phyloP scores from a whole-genome alignment of 2,888 invertebrate species.

The Heliconius hortense region DNA sequence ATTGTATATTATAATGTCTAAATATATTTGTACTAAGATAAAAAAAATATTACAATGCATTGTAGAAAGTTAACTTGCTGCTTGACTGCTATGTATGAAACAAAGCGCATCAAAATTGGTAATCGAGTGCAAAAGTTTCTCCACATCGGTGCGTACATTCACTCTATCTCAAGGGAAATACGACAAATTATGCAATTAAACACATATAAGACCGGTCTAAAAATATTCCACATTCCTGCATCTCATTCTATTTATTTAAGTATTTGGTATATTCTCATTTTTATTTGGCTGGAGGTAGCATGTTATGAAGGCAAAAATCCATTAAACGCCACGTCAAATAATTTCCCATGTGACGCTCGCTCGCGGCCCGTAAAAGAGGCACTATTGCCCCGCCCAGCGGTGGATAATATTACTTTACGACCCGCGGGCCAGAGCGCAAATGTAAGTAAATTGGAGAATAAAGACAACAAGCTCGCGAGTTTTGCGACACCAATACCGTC shows the following conservation, averaged over 20 bases:
- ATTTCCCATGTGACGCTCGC: conserved; percentile 81
- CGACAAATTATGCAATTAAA: conserved; percentile 20
- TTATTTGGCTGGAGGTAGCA: conserved; percentile 77
- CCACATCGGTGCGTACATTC: conserved; percentile 12
- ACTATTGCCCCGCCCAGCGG: conserved; percentile 79
- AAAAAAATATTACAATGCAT: not conserved
- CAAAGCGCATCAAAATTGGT: not conserved
- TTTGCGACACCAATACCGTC: conserved; percentile 46
- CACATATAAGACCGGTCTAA: conserved; percentile 24
- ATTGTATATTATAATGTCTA: not conserved
- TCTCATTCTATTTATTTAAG: conserved; percentile 43
- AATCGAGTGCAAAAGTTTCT: conserved; percentile 6
- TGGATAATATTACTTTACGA: conserved; percentile 81
- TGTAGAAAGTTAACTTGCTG: no score
- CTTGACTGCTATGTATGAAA: not conserved
- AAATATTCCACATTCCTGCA: conserved; percentile 35
- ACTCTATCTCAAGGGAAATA: not conserved
- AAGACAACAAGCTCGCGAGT: conserved; percentile 68
- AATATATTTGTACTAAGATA: not conserved
- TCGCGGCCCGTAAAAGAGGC: conserved; percentile 81
- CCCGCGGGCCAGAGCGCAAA: conserved; percentile 73
- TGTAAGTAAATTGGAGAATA: conserved; percentile 81
- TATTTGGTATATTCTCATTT: conserved; percentile 61
- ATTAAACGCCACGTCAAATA: conserved; percentile 82
- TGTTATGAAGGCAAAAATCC: conserved; percentile 82